phyloP scores from a whole-genome alignment of 2,797 vertebrate species.

The Spinibarbus caldwelli region DNA sequence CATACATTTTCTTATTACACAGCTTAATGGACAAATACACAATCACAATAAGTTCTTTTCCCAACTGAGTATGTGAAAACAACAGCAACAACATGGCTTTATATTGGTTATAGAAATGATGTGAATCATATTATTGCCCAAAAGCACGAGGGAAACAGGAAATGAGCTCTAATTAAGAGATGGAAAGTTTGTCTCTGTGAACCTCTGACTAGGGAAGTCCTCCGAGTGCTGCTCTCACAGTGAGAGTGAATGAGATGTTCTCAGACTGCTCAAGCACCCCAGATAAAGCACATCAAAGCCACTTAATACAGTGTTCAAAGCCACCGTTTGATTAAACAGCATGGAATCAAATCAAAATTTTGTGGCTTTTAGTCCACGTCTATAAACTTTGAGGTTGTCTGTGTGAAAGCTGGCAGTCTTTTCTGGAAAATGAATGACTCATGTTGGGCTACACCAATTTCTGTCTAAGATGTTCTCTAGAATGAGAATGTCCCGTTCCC shows the following conservation, averaged over 20 bases:
- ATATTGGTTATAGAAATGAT: neutral
- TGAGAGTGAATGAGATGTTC: neutral
- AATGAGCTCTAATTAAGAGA: constrained; percentile 31
- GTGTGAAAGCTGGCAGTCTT: neutral
- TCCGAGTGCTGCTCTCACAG: constrained; percentile 1
- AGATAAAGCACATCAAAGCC: constrained; percentile 7
- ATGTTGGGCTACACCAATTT: neutral
- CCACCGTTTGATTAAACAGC: neutral
- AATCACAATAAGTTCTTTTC: neutral
- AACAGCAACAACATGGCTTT: neutral
- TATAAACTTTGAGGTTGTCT: neutral
- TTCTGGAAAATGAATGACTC: neutral
- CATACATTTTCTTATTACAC: constrained; percentile 13
- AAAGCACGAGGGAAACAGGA: neutral
- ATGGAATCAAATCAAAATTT: neutral
- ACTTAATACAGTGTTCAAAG: neutral
- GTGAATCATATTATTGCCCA: neutral
- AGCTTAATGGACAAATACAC: constrained; percentile 42
- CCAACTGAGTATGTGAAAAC: neutral
- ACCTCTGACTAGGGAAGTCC: neutral
- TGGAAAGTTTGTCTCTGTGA: constrained; percentile 36
- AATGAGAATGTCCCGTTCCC: neutral
- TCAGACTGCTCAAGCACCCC: neutral
- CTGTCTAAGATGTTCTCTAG: neutral
- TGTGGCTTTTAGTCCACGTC: neutral